Evolutionary conservation across 2,113 vertebrate genomes (phyloP).

Genomic region (Accipiter virgatus): DNA sequence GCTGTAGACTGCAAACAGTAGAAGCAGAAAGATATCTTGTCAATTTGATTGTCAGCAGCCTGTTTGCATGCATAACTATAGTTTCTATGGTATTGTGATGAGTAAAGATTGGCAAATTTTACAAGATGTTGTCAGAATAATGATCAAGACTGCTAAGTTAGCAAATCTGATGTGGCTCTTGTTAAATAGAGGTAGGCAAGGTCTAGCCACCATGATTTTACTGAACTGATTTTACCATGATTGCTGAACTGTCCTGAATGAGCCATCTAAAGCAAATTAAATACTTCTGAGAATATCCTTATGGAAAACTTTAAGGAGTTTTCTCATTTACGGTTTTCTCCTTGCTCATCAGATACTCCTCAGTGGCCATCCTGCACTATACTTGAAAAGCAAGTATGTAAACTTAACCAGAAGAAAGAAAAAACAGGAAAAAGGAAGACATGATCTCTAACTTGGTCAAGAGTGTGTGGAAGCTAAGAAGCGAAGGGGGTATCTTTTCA

Average conservation of each 20-base stretch:
- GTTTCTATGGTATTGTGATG: background rate
- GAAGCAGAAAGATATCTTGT: background rate
- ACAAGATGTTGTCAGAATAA: background rate
- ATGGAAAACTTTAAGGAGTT: background rate
- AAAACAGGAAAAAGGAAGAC: background rate
- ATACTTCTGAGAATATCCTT: background rate
- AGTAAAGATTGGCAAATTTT: background rate
- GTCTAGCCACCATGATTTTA: background rate
- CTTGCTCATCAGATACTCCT: background rate
- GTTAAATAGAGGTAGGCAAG: background rate
- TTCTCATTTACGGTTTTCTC: background rate
- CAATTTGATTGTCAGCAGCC: conserved; percentile 8
- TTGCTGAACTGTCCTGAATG: background rate
- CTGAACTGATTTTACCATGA: background rate
- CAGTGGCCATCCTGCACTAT: background rate
- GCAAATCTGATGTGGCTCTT: background rate
- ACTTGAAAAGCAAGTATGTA: background rate
- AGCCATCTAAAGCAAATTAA: conserved; percentile 13
- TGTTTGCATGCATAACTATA: background rate
- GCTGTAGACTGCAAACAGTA: background rate
- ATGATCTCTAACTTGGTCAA: background rate
- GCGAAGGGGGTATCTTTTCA: background rate
- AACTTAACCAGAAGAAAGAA: background rate
- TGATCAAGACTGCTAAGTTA: background rate
- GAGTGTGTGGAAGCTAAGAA: background rate